Conservation (phyloP, 2,888 invertebrate genomes). For the Bhutanitis thaidina region DNA sequence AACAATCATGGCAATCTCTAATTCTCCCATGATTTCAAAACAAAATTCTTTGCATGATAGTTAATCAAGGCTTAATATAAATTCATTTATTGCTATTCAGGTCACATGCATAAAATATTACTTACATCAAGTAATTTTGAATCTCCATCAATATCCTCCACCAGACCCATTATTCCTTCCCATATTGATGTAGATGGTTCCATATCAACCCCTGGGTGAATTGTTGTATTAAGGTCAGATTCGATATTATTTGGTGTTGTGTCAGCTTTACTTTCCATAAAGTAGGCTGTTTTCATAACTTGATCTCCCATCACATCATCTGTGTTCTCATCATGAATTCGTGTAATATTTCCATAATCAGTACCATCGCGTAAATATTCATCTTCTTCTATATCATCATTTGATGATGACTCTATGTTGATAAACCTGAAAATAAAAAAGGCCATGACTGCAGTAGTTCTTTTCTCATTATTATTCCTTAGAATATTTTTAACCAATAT, state of each 20-base stretch:
- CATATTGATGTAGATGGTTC: constrained; percentile 59
- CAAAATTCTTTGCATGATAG: too few relatives aligned
- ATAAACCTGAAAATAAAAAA: constrained; percentile 70
- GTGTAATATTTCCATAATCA: constrained; percentile 67
- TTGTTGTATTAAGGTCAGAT: constrained; percentile 63
- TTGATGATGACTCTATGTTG: constrained; percentile 85
- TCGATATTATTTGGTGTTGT: constrained; percentile 44
- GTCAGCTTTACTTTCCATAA: constrained; percentile 46
- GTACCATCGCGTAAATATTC: constrained; percentile 69
- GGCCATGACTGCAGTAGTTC: background rate
- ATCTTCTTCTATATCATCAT: constrained; percentile 79
- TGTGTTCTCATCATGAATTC: constrained; percentile 47
- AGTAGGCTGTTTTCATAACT: constrained; percentile 51
- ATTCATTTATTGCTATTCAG: too few relatives aligned
- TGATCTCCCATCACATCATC: constrained; percentile 39
- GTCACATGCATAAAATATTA: constrained; percentile 19
- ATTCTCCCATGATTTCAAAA: too few relatives aligned
- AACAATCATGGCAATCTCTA: too few relatives aligned
- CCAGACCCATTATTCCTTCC: constrained; percentile 67
- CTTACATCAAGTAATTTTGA: constrained; percentile 58
- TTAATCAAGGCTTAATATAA: too few relatives aligned
- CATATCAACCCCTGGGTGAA: constrained; percentile 51
- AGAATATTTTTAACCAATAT: too few relatives aligned
- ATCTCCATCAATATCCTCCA: constrained; percentile 61
- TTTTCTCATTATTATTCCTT: too few relatives aligned